Evolutionary conservation across 2,113 vertebrate species (phyloP), one percentile per base, ranked within the genome.

Genomic region (Herpetotheres cachinnans): DNA sequence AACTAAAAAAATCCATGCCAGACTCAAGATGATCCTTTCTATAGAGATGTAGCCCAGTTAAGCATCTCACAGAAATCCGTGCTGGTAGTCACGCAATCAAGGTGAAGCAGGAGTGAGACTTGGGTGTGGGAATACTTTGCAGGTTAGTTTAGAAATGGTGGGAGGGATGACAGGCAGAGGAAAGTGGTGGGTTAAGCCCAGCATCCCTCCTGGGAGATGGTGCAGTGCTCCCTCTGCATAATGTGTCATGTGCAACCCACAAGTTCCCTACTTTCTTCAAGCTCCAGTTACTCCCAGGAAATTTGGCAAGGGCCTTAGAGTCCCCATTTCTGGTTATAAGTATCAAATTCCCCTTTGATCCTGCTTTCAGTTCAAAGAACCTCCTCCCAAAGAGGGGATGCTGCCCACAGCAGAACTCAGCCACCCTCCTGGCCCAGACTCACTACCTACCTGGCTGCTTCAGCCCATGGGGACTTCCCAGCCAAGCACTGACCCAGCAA

Each of bases 301-400:
- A 67, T 59, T 3, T 76, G 40, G n/a, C 56, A 34, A 63, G 20
- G 46, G 24, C 50, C 38, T 81, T 19, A 30, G 49, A 72, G 55
- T 7, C 32, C 44, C 9, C 0, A 14, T 55, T 80, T 63, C 55
- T 88, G n/a, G 3, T 11, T 49, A 0, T 1, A 29, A 82, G 11
- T 16, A 32, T 11, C 46, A 74, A 67, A 69, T 30, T 59, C 26
- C 47, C 18, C 49, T 52, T 56, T 15, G 47, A 67, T 52, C 13
- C 40, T 69, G 63, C 22, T 29, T 67, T 22, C 25, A 61, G 21
- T 16, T 38, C 86, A 16, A 47, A 61, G 44, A 42, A 30, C 29
- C 20, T 52, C 56, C 63, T 56, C 54, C 36, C 32, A 67, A 17
- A 40, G 40, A 49, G 16, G 38, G 7, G 9, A 19, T 25, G 13